Percentiles rank a stretch among this genome's conserved stretches.
Evolutionary conservation across 2,888 invertebrate genomes (phyloP).

Genomic region (Alcis repandata): DNA sequence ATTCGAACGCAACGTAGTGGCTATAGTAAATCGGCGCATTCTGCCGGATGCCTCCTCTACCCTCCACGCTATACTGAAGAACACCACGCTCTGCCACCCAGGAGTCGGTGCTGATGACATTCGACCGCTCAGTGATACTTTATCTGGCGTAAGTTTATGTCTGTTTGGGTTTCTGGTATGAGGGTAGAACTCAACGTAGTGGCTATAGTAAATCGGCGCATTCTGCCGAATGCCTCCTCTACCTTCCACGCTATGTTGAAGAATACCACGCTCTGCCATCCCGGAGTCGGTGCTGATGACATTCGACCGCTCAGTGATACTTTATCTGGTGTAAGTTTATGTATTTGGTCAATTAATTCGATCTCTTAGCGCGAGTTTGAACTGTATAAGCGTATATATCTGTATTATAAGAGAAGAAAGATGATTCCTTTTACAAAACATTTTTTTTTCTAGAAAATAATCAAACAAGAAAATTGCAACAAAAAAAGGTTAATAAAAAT

Average conservation of each 20-base stretch:
- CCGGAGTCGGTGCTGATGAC: conserved; percentile 89
- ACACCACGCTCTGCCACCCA: conserved; percentile 93
- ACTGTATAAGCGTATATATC: too few relatives aligned
- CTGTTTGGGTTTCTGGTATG: too few relatives aligned
- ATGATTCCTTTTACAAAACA: too few relatives aligned
- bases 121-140: conserved; percentile 91
- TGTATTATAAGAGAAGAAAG: too few relatives aligned
- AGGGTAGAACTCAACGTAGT: conserved; percentile 75
- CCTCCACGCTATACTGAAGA: conserved; percentile 80
- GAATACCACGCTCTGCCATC: conserved; percentile 93
- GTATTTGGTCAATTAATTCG: too few relatives aligned
- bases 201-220: conserved; percentile 83
- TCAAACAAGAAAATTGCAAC: too few relatives aligned
- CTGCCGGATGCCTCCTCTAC: conserved; percentile 82
- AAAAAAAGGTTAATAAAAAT: too few relatives aligned
- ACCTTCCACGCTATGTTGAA: conserved; percentile 81
- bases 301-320: conserved; percentile 91
- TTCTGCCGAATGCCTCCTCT: conserved; percentile 80
- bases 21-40: conserved; percentile 83
- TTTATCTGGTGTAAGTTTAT: conserved; percentile 89
- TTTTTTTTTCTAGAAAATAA: too few relatives aligned
- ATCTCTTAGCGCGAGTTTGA: too few relatives aligned
- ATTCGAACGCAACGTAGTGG: conserved; percentile 73
- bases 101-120: conserved; percentile 88
- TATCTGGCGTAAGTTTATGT: conserved; percentile 90